A percentile compares a stretch with the other conserved stretches of the same genome.
These are phyloP conservation scores for Nebria ingens DNA, from an alignment of 1,140 invertebrate species.

Conservation along the genomic window DNA sequence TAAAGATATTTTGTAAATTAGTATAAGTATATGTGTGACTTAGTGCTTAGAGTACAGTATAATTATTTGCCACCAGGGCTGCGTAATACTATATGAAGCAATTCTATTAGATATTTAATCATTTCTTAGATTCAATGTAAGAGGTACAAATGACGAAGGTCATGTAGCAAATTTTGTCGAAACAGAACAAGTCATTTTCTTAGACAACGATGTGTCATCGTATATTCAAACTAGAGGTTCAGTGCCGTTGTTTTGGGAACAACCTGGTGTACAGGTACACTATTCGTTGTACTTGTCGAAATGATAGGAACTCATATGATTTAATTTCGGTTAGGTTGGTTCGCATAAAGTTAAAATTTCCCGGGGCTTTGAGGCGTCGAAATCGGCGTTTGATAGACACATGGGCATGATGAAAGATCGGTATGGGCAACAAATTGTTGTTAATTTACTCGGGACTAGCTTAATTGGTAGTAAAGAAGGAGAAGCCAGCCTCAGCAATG, in stretches of 20 bases:
- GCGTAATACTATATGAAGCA: too few relatives aligned
- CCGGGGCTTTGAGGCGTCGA: slow-evolving; percentile 83
- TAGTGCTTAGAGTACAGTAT: too few relatives aligned
- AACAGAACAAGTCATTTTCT: slow-evolving; percentile 92
- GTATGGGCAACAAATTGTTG: slow-evolving; percentile 84
- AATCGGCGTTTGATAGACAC: slow-evolving; percentile 86
- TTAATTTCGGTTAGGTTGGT: slow-evolving; percentile 57
- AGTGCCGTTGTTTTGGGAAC: slow-evolving; percentile 98
- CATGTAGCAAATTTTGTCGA: slow-evolving; percentile 99
- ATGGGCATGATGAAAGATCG: slow-evolving; percentile 74
- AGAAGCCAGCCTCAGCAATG: slow-evolving; percentile 88
- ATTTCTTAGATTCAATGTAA: slow-evolving; percentile 76
- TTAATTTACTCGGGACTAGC: slow-evolving; percentile 86
- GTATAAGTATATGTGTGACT: too few relatives aligned
- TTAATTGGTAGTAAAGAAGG: slow-evolving; percentile 90
- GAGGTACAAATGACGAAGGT: slow-evolving; percentile 98
- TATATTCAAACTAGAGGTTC: slow-evolving; percentile 89
- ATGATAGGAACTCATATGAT: slow-evolving; percentile 7
- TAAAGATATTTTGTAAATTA: too few relatives aligned
- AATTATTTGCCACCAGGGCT: too few relatives aligned
- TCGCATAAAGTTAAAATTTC: slow-evolving; percentile 98
- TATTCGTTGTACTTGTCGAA: slow-evolving; percentile 86
- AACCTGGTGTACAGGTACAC: slow-evolving; percentile 93
- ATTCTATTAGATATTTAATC: slow-evolving; percentile 12
- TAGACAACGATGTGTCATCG: slow-evolving; percentile 78